These are phyloP conservation scores for Rutpela maculata DNA, from an alignment of 2,888 invertebrate genomes.

Conservation along the genomic window DNA sequence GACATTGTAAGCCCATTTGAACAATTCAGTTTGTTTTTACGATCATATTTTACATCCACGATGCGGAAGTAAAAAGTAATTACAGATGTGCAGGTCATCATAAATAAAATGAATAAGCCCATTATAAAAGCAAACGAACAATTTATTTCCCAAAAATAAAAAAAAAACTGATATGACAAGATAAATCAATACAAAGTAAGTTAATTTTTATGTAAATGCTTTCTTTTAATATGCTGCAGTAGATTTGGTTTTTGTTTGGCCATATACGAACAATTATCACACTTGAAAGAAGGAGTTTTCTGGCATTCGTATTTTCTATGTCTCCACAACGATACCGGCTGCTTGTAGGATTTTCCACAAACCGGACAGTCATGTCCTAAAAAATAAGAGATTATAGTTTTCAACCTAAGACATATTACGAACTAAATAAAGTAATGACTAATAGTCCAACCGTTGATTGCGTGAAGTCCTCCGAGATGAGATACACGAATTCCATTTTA, in stretches of 20 bases:
- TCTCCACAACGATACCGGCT: slow-evolving; percentile 67
- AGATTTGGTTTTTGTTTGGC: slow-evolving; percentile 80
- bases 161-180: background rate
- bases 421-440: too few relatives aligned
- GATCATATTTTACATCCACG: too few relatives aligned
- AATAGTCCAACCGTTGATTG: too few relatives aligned
- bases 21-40: too few relatives aligned
- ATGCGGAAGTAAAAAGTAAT: too few relatives aligned
- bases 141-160: background rate
- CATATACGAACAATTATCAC: slow-evolving; percentile 75
- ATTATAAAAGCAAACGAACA: background rate
- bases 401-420: too few relatives aligned
- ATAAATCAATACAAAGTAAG: background rate
- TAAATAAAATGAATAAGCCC: too few relatives aligned
- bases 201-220: background rate
- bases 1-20: too few relatives aligned
- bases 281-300: slow-evolving; percentile 53
- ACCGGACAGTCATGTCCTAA: background rate
- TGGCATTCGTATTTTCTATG: slow-evolving; percentile 55
- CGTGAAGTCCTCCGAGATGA: too few relatives aligned
- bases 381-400: background rate
- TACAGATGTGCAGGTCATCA: too few relatives aligned
- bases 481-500: too few relatives aligned
- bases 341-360: slow-evolving; percentile 69
- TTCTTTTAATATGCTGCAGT: background rate